phyloP scores from a whole-genome alignment of 2,888 invertebrate species.

The Orchestes rusci region DNA sequence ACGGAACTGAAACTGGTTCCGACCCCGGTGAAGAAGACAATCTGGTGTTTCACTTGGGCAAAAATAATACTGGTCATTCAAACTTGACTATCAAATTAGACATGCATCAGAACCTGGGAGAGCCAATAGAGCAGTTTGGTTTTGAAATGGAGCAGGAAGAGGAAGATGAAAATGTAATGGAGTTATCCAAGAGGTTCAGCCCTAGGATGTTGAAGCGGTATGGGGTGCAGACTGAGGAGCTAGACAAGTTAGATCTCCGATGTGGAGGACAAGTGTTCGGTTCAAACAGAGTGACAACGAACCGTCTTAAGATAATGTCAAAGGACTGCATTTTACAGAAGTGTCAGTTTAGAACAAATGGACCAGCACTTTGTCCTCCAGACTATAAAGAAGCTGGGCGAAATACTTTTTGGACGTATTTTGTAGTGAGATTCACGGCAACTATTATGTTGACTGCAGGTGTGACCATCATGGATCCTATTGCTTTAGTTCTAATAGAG shows the following conservation, averaged over 20 bases:
- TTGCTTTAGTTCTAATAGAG: constrained; percentile 78
- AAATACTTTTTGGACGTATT: constrained; percentile 77
- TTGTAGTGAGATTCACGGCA: constrained; percentile 68
- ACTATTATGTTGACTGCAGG: constrained; percentile 77
- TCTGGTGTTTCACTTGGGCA: constrained; percentile 49
- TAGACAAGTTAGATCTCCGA: constrained; percentile 66
- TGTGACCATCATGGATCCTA: constrained; percentile 85
- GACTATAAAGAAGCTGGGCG: constrained; percentile 73
- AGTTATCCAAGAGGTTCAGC: constrained; percentile 65
- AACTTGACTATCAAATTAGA: constrained; percentile 41
- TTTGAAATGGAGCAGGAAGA: constrained; percentile 68
- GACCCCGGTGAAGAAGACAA: constrained; percentile 51
- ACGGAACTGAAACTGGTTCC: constrained; percentile 29
- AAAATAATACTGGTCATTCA: constrained; percentile 33
- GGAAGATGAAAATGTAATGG: constrained; percentile 66
- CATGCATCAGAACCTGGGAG: constrained; percentile 68
- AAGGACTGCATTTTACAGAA: constrained; percentile 71
- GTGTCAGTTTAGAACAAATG: constrained; percentile 67
- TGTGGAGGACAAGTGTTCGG: constrained; percentile 66
- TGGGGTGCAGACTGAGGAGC: constrained; percentile 65
- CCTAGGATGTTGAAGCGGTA: constrained; percentile 55
- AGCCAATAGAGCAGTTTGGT: constrained; percentile 68
- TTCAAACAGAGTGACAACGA: constrained; percentile 58
- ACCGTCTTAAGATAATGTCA: constrained; percentile 53
- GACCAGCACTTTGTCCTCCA: constrained; percentile 71